Base-by-base conservation (phyloP, 2,797 vertebrate genomes). In the Eulemur rubriventer region DNA sequence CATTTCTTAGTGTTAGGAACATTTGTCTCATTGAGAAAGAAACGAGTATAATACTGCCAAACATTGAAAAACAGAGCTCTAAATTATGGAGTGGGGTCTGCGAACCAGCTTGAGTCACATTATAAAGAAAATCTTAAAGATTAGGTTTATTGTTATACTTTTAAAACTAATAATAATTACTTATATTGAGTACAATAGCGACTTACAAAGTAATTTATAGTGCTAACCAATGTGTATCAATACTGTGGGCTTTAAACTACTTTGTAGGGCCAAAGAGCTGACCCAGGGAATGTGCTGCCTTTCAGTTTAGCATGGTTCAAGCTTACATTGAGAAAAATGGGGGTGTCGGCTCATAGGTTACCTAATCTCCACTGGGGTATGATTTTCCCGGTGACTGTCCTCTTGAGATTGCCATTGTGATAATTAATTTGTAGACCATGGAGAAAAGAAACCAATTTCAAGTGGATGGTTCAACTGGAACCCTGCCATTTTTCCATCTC, bases 381-480 rank as follows among this genome's bases (percentile, higher is more conserved):
- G 14, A 35, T 78, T 65, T 81, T 90, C 22, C 65, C 73, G 46
- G 59, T 20, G 55, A 70, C 52, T 90, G 2, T 89, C 35, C n/a
- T 79, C 73, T 76, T 35, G 22, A 81, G 14, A 35, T 18, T 57
- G 41, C 57, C 63, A 7, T 16, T 26, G 8, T 22, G 35, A 35
- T 38, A 35, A 48, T 33, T 95, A 46, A 73, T 57, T 83, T 92
- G 84, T 43, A 52, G 65, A 78, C 22, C 48, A 48, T 8, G 9
- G 38, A 67, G 48, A 69, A 91, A 75, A 96, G 46, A 94, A 86
- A 73, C 24, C 12, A 55, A 50, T 69, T 81, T 75, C 69, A 92
- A 80, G 61, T 20, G 26, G 26, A 70, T 33, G 28, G 38, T 16
- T 82, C 70, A 33, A 79, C 80, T 95, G 41, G 63, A 67, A 55